Conservation (phyloP, 1,140 invertebrate genomes). For the Brachionus rotundiformis region DNA sequence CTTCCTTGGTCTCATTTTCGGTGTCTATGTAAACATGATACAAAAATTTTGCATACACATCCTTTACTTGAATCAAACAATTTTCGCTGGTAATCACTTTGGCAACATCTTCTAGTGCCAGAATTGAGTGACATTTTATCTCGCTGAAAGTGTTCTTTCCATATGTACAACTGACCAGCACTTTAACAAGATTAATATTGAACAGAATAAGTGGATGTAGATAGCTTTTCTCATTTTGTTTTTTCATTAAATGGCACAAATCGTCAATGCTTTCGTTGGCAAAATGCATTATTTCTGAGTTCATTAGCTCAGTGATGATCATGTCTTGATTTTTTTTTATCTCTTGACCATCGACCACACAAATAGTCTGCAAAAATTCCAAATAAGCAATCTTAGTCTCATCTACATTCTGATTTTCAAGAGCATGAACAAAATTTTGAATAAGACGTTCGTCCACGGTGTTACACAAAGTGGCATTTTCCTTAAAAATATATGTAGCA, state of each 20-base stretch:
- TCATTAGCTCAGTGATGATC: slow-evolving; percentile 84
- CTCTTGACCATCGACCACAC: slow-evolving; percentile 91
- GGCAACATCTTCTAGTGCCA: slow-evolving; percentile 95
- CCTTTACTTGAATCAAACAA: slow-evolving; percentile 82
- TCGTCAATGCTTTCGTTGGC: slow-evolving; percentile 45
- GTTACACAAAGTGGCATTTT: slow-evolving; percentile 89
- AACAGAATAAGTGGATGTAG: slow-evolving; percentile 79
- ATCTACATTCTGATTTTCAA: slow-evolving; percentile 76
- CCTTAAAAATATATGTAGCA: slow-evolving; percentile 90
- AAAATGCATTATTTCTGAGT: slow-evolving; percentile 16
- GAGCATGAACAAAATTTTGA: slow-evolving; percentile 95
- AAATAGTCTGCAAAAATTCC: slow-evolving; percentile 92
- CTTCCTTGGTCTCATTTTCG: slow-evolving; percentile 76
- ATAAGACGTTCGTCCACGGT: slow-evolving; percentile 93
- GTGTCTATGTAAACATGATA: slow-evolving; percentile 99
- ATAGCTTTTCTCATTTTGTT: slow-evolving; percentile 77
- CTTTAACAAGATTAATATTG: slow-evolving; percentile 89
- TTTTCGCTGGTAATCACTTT: slow-evolving; percentile 85
- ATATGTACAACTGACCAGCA: slow-evolving; percentile 94
- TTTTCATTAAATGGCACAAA: slow-evolving; percentile 22
- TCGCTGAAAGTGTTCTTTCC: slow-evolving; percentile 98
- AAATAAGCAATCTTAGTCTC: slow-evolving; percentile 90
- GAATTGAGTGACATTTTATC: slow-evolving; percentile 94
- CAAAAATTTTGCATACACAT: slow-evolving; percentile 95
- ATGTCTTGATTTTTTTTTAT: slow-evolving; percentile 93